Conservation (phyloP, 2,888 invertebrate species). For the Dicyrtomina minuta region DNA sequence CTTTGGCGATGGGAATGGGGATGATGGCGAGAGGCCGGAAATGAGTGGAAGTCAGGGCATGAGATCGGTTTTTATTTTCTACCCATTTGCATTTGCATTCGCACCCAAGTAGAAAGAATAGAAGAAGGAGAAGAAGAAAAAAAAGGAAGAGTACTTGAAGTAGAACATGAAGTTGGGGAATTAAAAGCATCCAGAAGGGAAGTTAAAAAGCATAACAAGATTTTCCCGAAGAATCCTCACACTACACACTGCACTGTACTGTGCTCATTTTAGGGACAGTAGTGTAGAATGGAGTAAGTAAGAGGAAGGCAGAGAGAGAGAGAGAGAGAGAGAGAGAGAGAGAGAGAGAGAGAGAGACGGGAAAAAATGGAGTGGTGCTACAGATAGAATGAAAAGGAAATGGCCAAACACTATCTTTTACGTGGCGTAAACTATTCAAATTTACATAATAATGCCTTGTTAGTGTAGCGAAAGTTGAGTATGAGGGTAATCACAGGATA, state of each 20-base stretch:
- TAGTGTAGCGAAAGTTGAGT: conserved; percentile 49
- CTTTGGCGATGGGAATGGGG: neutral
- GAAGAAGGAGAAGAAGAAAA: neutral
- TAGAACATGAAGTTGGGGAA: conserved; percentile 53
- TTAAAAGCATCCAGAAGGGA: conserved; percentile 51
- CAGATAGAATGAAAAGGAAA: conserved; percentile 39
- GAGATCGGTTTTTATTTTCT: conserved; percentile 44
- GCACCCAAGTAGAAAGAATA: conserved; percentile 48
- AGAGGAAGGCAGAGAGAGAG: conserved; percentile 1
- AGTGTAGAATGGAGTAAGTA: no score
- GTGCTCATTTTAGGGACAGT: no score
- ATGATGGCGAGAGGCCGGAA: conserved; percentile 39
- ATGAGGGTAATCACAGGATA: conserved; percentile 53
- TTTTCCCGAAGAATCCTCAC: neutral
- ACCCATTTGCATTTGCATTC: conserved; percentile 47
- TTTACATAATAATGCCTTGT: conserved; percentile 54
- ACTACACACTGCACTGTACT: neutral
- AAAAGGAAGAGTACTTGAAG: conserved; percentile 18
- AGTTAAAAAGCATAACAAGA: conserved; percentile 48
- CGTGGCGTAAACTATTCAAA: conserved; percentile 54
- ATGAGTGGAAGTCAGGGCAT: conserved; percentile 40
- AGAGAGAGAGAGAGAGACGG: conserved; percentile 6
- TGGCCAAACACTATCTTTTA: conserved; percentile 51
- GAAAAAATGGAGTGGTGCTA: neutral
- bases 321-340: neutral